Base-by-base conservation (phyloP, 2,113 vertebrate species). In the Thunnus thynnus region DNA sequence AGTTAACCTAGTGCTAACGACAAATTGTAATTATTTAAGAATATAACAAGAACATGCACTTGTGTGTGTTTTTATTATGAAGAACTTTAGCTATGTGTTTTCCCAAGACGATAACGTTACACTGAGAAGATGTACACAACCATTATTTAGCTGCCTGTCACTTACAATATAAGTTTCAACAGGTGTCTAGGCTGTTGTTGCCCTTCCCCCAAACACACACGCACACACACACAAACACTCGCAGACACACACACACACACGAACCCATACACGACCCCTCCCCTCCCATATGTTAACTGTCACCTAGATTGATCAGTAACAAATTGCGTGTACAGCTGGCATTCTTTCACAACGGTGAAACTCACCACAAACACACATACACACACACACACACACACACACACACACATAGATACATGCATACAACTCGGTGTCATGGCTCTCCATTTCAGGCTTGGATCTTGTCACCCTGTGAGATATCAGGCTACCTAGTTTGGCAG, bases 141-240 rank as follows among this genome's bases (percentile, higher is more conserved):
- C 3, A 47, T 79, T 83, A 71, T 56, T 82, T 47, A 55, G 44
- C 70, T 56, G 68, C 27, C 76, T 79, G 83, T 87, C 84, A 90
- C 76, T 57, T 18, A n/a, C 20, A 76, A 78, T 73, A 92, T 67
- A 79, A 63, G 83, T 78, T 87, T 92, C 93, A 94, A 94, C 94
- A 94, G 93, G 94, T 95, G 94, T 93, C 52, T 60, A 62, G 60
- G 73, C 70, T 80, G 61, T 62, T 72, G 66, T 62, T 79, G 50
- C 88, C 90, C 90, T 81, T 86, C 91, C 88, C 87, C 90, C 82
- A 70, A 36, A 72, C 69, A 57, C 20, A 50, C 65, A 57, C 76
- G 61, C 72, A 78, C 62, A 47, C 62, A 69, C 70, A 14, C 68
- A 41, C 63, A 41, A 66, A 20, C 44, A 55, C 48, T 48, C 62